phyloP scores from a whole-genome alignment of 53 echinoderm and acorn worm species.

The Patiria pectinifera region DNA sequence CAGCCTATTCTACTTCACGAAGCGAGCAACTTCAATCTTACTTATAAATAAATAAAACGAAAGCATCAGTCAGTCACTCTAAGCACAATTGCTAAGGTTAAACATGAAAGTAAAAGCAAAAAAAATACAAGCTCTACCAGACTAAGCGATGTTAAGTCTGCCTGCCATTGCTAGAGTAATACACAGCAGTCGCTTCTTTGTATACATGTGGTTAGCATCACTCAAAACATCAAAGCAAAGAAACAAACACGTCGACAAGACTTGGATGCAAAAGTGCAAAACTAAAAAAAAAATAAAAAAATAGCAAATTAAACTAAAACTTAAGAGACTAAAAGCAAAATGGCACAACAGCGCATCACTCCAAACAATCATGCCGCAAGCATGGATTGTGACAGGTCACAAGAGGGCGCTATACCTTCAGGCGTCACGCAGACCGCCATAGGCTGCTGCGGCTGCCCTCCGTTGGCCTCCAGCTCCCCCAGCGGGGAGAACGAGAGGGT shows the following conservation, averaged over 20 bases:
- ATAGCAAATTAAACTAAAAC: background rate
- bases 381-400: background rate
- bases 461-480: slow-evolving; percentile 51
- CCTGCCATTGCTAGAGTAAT: background rate
- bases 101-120: background rate
- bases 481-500: slow-evolving; percentile 49
- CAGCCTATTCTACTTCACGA: too few relatives aligned
- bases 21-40: too few relatives aligned
- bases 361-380: background rate
- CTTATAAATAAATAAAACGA: too few relatives aligned
- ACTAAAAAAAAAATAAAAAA: background rate
- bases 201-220: background rate
- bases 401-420: slow-evolving; percentile 51
- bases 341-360: background rate
- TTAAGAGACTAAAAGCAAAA: background rate
- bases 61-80: background rate
- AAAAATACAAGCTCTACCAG: background rate
- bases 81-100: background rate
- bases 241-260: background rate
- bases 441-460: slow-evolving; percentile 38
- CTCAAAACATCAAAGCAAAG: background rate
- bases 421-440: slow-evolving; percentile 55
- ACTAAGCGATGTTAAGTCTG: background rate
- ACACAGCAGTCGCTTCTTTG: background rate
- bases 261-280: background rate